Conservation (phyloP, 2,113 vertebrate species). For the Lontra canadensis region DNA sequence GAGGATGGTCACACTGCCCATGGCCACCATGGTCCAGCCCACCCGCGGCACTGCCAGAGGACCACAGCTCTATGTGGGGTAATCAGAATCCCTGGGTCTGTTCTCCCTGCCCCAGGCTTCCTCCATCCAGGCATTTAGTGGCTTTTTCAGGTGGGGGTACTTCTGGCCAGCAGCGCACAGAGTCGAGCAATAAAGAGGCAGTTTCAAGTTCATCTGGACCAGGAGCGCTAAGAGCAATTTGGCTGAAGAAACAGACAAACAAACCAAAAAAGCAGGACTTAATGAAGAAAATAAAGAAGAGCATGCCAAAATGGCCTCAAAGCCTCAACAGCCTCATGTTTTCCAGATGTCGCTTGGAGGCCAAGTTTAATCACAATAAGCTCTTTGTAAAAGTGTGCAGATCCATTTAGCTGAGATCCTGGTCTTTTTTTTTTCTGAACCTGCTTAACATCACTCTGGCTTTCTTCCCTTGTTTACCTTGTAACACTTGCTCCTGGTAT, state of each 20-base stretch:
- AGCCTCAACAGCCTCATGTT: neutral
- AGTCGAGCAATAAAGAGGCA: neutral
- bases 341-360: neutral
- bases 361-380: neutral
- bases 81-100: neutral
- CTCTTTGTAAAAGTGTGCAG: neutral
- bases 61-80: neutral
- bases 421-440: neutral
- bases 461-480: neutral
- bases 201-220: neutral
- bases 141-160: neutral
- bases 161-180: neutral
- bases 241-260: neutral
- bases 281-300: neutral
- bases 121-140: neutral
- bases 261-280: neutral
- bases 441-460: neutral
- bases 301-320: neutral
- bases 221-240: neutral
- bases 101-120: neutral
- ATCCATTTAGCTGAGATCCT: neutral
- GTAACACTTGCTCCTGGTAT: neutral
- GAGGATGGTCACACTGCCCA: neutral
- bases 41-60: neutral
- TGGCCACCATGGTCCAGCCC: neutral